Percentiles rank a stretch among this genome's conserved stretches.
Conservation (phyloP, 2,113 vertebrate genomes). For the Trematocara zebra region DNA sequence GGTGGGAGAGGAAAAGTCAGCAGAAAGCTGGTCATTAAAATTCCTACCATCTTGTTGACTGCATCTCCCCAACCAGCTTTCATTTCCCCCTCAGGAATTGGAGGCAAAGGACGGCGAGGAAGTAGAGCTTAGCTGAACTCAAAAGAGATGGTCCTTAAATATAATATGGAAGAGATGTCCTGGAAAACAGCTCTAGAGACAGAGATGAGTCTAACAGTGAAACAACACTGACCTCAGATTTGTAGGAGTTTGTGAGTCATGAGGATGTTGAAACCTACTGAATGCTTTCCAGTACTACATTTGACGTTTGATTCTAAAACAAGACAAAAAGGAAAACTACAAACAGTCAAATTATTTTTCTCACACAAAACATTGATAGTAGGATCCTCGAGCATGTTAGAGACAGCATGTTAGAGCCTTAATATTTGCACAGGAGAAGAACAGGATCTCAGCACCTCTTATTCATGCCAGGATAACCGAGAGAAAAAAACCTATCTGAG, state of each 20-base stretch:
- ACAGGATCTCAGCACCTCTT: not conserved
- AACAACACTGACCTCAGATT: not conserved
- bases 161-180: not conserved
- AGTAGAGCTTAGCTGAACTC: not conserved
- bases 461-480: not conserved
- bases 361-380: not conserved
- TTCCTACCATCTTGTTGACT: constrained; percentile 63
- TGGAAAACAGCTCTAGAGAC: not conserved
- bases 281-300: not conserved
- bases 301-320: not conserved
- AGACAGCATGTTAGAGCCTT: not conserved
- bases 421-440: not conserved
- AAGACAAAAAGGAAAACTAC: not conserved
- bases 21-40: constrained; percentile 63
- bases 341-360: not conserved
- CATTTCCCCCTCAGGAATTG: constrained; percentile 19
- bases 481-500: not conserved
- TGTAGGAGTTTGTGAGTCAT: constrained; percentile 9
- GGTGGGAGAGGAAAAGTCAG: constrained; percentile 56
- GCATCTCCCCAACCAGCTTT: constrained; percentile 45
- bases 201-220: not conserved
- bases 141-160: not conserved
- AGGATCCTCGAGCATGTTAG: not conserved
- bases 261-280: not conserved
- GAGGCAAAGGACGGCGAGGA: not conserved